phyloP scores from a whole-genome alignment of 2,888 invertebrate species.

The Tetheella fluctuosa region DNA sequence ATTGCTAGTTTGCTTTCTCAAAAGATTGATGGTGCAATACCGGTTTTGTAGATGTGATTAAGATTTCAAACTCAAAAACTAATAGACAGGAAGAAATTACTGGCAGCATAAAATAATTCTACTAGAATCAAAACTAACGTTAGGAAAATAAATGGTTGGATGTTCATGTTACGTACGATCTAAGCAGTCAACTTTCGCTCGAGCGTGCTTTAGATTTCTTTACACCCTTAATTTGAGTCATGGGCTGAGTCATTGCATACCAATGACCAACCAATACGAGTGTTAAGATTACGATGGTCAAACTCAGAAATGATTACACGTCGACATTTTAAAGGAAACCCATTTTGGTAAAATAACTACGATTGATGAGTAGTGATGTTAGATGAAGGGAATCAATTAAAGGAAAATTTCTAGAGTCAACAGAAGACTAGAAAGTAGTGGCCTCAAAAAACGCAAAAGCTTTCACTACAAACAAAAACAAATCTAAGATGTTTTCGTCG shows the following conservation, averaged over 20 bases:
- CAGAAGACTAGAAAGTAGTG: constrained; percentile 11
- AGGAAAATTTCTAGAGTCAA: background rate
- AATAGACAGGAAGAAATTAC: background rate
- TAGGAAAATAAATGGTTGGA: background rate
- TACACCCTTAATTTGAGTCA: constrained; percentile 46
- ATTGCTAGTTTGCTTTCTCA: background rate
- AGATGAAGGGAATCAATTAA: background rate
- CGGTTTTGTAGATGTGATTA: background rate
- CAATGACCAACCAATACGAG: constrained; percentile 29
- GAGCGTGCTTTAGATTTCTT: background rate
- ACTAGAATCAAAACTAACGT: background rate
- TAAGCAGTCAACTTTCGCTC: background rate
- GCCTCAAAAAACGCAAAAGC: background rate
- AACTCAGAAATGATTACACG: background rate
- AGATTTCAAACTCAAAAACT: background rate
- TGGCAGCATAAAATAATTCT: background rate
- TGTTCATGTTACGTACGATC: background rate
- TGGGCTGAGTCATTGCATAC: constrained; percentile 51
- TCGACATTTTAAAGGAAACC: background rate
- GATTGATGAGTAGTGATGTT: background rate
- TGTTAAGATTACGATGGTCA: constrained; percentile 24
- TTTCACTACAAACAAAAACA: constrained; percentile 10
- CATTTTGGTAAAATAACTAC: background rate
- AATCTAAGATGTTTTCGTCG: background rate
- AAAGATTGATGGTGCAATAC: background rate